A percentile compares a stretch with the other conserved stretches of the same genome.
Evolutionary conservation across 1,140 invertebrate species (phyloP).

Genomic region (Laupala kohalensis): DNA sequence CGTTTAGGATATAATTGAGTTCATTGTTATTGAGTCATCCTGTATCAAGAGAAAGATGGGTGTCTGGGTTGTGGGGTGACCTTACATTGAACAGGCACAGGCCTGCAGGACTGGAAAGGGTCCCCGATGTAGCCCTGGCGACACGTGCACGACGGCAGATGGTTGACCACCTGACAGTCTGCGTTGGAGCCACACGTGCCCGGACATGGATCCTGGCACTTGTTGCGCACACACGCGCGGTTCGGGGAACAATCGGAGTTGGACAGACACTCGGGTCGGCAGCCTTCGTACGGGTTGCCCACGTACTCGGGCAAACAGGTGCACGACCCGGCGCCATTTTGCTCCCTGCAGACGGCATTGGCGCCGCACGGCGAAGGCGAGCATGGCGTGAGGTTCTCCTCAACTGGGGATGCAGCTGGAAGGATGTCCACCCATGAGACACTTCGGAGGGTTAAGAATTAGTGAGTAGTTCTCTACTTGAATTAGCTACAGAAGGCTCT

Average conservation of each 20-base stretch:
- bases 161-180: conserved; percentile 38
- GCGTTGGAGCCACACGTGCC: conserved; percentile 37
- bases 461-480: neutral
- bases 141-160: conserved; percentile 42
- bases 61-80: neutral
- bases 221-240: conserved; percentile 29
- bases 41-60: too few species aligned
- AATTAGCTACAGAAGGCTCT: neutral
- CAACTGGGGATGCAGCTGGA: conserved; percentile 12
- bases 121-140: conserved; percentile 38
- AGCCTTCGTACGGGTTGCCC: conserved; percentile 35
- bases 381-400: conserved; percentile 26
- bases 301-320: conserved; percentile 34
- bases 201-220: conserved; percentile 37
- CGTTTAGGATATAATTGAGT: too few species aligned
- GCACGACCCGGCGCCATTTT: conserved; percentile 42
- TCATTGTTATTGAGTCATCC: too few species aligned
- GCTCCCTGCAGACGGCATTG: conserved; percentile 30
- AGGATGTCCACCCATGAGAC: neutral
- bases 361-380: conserved; percentile 31
- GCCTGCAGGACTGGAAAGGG: conserved; percentile 35
- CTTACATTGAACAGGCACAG: conserved; percentile 19
- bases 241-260: conserved; percentile 34
- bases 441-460: neutral
- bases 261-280: conserved; percentile 33